phyloP scores from a whole-genome alignment of 2,888 invertebrate genomes.

The Chirona hameri region DNA sequence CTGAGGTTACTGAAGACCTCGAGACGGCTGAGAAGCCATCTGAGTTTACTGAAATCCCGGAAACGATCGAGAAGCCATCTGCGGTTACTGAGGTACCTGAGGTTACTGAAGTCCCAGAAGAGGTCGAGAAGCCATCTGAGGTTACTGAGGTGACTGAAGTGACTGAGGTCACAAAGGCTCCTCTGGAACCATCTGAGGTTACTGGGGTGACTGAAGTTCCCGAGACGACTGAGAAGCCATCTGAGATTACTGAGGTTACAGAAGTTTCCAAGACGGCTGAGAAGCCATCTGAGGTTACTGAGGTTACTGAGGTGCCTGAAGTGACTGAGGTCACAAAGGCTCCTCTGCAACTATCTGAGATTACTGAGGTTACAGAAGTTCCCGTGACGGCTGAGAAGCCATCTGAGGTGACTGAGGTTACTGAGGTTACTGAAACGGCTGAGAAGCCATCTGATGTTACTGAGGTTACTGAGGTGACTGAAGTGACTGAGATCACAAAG shows the following conservation, averaged over 20 bases:
- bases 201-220: no score
- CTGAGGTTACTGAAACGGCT: no score
- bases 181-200: background rate
- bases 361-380: background rate
- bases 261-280: no score
- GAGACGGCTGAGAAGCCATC: background rate
- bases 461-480: background rate
- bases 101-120: background rate
- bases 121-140: background rate
- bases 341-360: background rate
- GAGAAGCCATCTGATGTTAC: background rate
- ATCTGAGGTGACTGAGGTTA: background rate
- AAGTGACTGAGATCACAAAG: background rate
- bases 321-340: no score
- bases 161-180: background rate
- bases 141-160: background rate
- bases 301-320: no score
- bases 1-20: no score
- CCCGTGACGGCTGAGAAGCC: background rate
- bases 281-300: background rate
- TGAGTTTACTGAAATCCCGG: background rate
- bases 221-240: no score
- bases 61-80: background rate
- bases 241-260: background rate
- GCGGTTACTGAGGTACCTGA: background rate